Percentiles rank a stretch among this genome's conserved stretches.
These are phyloP conservation scores for Gymnocypris eckloni DNA, from an alignment of 2,797 vertebrate species.

Conservation along the genomic window DNA sequence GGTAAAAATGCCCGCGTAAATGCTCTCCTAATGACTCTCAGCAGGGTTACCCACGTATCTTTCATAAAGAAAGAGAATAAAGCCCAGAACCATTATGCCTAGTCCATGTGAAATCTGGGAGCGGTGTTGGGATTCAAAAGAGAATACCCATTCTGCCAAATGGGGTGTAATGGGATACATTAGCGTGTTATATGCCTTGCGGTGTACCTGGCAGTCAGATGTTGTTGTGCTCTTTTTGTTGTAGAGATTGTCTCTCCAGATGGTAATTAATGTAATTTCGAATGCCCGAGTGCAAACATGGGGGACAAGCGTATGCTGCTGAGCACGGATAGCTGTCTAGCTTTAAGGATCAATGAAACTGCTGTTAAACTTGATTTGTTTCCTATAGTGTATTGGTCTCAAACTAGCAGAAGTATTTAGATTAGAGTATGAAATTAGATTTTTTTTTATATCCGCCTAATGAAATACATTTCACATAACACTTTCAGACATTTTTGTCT, in stretches of 20 bases:
- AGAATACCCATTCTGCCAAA: slow-evolving; percentile 79
- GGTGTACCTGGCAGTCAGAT: slow-evolving; percentile 79
- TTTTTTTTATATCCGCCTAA: too few relatives aligned
- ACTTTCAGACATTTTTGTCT: neutral
- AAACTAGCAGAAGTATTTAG: neutral
- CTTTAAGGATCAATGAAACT: slow-evolving; percentile 33
- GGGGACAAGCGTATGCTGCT: slow-evolving; percentile 47
- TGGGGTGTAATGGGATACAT: slow-evolving; percentile 83
- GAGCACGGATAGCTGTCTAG: slow-evolving; percentile 36
- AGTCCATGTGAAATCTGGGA: slow-evolving; percentile 75
- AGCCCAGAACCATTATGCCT: slow-evolving; percentile 77
- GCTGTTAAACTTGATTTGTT: neutral
- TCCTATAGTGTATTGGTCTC: neutral
- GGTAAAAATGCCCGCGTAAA: slow-evolving; percentile 74
- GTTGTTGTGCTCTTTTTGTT: slow-evolving; percentile 71
- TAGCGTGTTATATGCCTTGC: slow-evolving; percentile 80
- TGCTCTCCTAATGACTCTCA: slow-evolving; percentile 82
- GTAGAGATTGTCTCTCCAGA: slow-evolving; percentile 60
- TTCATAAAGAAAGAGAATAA: slow-evolving; percentile 80
- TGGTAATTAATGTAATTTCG: slow-evolving; percentile 68
- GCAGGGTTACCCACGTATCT: slow-evolving; percentile 78
- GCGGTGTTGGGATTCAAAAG: slow-evolving; percentile 77
- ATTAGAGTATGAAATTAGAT: neutral
- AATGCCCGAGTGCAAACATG: slow-evolving; percentile 50
- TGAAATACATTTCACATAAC: neutral